Base-by-base conservation (phyloP, 2,797 vertebrate species). In the Myotis vivesi region DNA sequence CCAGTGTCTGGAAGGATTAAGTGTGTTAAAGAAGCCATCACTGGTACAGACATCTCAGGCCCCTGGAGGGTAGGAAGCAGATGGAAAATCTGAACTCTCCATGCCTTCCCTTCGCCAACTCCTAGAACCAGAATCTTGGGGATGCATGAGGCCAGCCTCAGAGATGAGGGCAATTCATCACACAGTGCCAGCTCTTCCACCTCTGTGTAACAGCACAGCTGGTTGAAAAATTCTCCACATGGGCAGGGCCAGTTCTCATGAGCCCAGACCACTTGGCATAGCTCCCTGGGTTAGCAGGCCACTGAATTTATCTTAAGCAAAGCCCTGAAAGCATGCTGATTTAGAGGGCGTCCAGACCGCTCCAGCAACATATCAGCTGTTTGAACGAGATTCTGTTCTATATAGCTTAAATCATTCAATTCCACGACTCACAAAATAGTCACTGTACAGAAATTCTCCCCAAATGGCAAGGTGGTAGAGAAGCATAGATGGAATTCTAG, bases 291-390 rank as follows among this genome's bases (percentile, higher is more conserved):
- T 44, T 66, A 66, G n/a, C 6, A 73, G 68, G 20, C 33, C 36
- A 82, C 46, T 49, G 33, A 51, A 62, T 90, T 93, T 77, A 95
- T 95, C 57, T 75, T 93, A 91, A 91, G 68, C 89, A 93, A 83
- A 93, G 51, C 33, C 46, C 72, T 30, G 59, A 62, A 94, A 59
- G 62, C 23, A 0, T 75, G 38, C 23, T 71, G 57, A 72, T 77
- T 90, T 91, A 81, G 38, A 91, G 33, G 71, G 55, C 69, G 33
- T 51, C 80, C 38, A 51, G 12, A 15, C 8, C n/a, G 33, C 19
- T 36, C 30, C 38, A 76, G 23, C 66, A 89, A 16, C 55, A 72
- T 25, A 30, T n/a, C 53, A 92, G 51, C 51, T 94, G 5, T 77
- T n/a, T 66, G 64, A 82, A 82, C 1, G 17, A 73, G 25, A 16